Base-by-base conservation (phyloP, 2,797 vertebrate genomes). In the Parotocinclus haroldoi region DNA sequence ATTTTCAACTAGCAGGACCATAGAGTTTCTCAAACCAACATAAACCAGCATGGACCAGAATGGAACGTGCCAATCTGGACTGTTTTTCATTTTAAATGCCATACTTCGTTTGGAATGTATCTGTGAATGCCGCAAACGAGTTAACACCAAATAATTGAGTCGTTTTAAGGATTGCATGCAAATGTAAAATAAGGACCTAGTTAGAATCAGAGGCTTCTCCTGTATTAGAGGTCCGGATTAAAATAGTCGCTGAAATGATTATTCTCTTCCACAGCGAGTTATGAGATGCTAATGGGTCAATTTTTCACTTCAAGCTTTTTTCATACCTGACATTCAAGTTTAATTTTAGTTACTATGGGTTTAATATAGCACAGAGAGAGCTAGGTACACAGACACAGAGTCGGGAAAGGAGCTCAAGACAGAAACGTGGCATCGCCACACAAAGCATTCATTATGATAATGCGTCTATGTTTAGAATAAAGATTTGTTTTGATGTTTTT, bases 201-300 rank as follows among this genome's bases (percentile, higher is more conserved):
- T 27, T 27, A 27, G 27, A 2, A 75, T 71, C 50, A 67, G 61
- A 69, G 66, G 57, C 54, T 54, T 64, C 63, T 46, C 57, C 55
- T 11, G 49, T 84, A 63, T 83, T 73, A 82, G 71, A 79, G 72
- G 69, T 81, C 50, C 61, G 63, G 72, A 76, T 78, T 77, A 78
- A 85, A 86, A 86, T 86, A 85, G 78, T 79, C 42, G 71, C 69
- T 75, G 70, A 82, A 78, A 81, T 82, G 61, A 85, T 83, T 74
- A 82, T 61, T 73, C 61, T 75, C 75, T 79, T 82, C 74, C 79
- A 77, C 70, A 67, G 60, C 63, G 53, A 45, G 64, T 80, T 80
- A 80, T 80, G 73, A 80, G 78, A 77, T 64, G 69, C 74, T 83
- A 84, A 86, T 83, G 63, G 69, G 81, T 60, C 74, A n/a, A 84